These are phyloP conservation scores for Epinephelus coioides DNA, from an alignment of 2,797 vertebrate genomes.

Conservation along the genomic window DNA sequence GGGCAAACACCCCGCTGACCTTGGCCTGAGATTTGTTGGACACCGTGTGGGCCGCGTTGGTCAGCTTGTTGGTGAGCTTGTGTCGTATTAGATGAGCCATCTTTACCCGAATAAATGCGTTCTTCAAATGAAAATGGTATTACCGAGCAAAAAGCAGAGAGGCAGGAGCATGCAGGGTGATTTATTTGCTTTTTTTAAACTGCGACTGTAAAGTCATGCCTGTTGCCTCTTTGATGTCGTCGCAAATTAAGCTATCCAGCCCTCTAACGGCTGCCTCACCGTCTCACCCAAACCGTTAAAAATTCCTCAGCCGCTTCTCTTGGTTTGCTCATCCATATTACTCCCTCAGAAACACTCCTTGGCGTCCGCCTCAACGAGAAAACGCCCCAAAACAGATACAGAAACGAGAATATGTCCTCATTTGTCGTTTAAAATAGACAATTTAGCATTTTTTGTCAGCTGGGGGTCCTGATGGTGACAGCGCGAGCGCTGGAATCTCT, in stretches of 20 bases:
- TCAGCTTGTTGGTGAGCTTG: conserved; percentile 95
- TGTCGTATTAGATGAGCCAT: conserved; percentile 96
- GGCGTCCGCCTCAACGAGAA: conserved; percentile 33
- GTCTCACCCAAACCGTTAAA: conserved; percentile 55
- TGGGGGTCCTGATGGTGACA: conserved; percentile 56
- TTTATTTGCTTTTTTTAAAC: background rate
- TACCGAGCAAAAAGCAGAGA: conserved; percentile 24
- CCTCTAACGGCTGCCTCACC: conserved; percentile 48
- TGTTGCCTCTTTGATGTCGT: conserved; percentile 65
- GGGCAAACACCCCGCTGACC: conserved; percentile 95
- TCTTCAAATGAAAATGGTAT: conserved; percentile 28
- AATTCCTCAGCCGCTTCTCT: conserved; percentile 78
- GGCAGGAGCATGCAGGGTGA: conserved; percentile 37
- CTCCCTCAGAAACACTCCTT: conserved; percentile 53
- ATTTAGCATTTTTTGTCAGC: conserved; percentile 35
- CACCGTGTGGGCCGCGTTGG: conserved; percentile 93
- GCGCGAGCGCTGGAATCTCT: conserved; percentile 78
- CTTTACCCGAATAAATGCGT: conserved; percentile 33
- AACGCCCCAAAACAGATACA: conserved; percentile 8
- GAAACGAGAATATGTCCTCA: conserved; percentile 35
- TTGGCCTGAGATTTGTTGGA: conserved; percentile 96
- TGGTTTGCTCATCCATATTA: conserved; percentile 86
- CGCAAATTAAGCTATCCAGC: conserved; percentile 7
- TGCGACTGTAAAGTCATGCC: conserved; percentile 74
- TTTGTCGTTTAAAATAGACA: conserved; percentile 36